Percentiles rank a stretch among this genome's conserved stretches.
These are phyloP conservation scores for Pseudococcus jackbeardsleyi DNA, from an alignment of 2,888 invertebrate genomes.

Conservation along the genomic window DNA sequence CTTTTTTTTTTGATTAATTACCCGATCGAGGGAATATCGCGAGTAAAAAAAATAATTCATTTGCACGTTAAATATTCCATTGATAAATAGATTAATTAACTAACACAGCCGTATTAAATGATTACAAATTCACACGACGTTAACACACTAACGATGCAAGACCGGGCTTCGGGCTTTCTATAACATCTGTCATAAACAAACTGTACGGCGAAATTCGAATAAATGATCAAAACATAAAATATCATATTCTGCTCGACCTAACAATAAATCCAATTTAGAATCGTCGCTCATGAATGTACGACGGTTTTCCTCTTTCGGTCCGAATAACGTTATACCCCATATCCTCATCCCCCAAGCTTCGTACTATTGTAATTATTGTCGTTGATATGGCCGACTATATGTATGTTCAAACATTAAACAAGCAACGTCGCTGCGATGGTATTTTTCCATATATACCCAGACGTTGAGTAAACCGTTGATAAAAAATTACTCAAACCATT, in stretches of 20 bases:
- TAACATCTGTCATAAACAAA: slow-evolving; percentile 63
- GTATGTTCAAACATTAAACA: slow-evolving; percentile 27
- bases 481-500: slow-evolving; percentile 28
- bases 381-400: neutral
- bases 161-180: slow-evolving; percentile 4
- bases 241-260: slow-evolving; percentile 56
- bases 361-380: slow-evolving; percentile 35
- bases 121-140: slow-evolving; percentile 52
- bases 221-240: slow-evolving; percentile 56
- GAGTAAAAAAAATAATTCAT: slow-evolving; percentile 19
- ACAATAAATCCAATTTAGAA: slow-evolving; percentile 63
- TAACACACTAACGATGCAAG: slow-evolving; percentile 41
- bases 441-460: neutral
- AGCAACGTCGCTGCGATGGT: neutral
- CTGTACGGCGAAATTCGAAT: slow-evolving; percentile 52
- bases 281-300: slow-evolving; percentile 38
- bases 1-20: slow-evolving; percentile 36
- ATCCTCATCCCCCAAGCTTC: neutral
- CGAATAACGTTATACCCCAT: neutral
- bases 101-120: slow-evolving; percentile 32
- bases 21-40: neutral
- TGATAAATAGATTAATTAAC: slow-evolving; percentile 57
- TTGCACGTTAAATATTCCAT: slow-evolving; percentile 12
- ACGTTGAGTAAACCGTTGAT: neutral
- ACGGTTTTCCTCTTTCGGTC: slow-evolving; percentile 34